Evolutionary conservation across 2,797 vertebrate genomes (phyloP).

Genomic region (Zalophus californianus): DNA sequence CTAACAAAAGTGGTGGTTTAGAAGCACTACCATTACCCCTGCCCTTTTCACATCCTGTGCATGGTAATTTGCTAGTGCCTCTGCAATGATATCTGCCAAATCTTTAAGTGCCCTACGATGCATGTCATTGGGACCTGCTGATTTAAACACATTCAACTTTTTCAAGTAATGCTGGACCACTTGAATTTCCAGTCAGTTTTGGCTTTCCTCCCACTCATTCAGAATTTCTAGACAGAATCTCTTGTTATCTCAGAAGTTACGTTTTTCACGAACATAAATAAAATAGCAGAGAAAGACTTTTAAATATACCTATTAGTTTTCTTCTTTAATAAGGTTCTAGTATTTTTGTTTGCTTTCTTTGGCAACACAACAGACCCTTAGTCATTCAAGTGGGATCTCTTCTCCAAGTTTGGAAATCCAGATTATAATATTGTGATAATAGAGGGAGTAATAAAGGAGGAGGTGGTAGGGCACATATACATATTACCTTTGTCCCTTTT

Average conservation of each 20-base stretch:
- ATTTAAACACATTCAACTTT: conserved; percentile 63
- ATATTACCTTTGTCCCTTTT: conserved; percentile 22
- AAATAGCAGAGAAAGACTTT: conserved; percentile 36
- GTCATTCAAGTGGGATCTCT: not conserved
- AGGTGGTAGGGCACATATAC: not conserved
- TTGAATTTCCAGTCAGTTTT: conserved; percentile 61
- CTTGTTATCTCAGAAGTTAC: conserved; percentile 16
- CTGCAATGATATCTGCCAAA: conserved; percentile 65
- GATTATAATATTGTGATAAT: conserved; percentile 2
- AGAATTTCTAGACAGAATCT: conserved; percentile 65
- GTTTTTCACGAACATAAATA: conserved; percentile 44
- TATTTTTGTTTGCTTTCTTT: conserved; percentile 35
- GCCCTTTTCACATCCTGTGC: conserved; percentile 64
- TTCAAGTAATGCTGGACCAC: conserved; percentile 58
- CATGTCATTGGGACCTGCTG: conserved; percentile 66
- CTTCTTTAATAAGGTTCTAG: conserved; percentile 47
- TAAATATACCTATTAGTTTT: conserved; percentile 16
- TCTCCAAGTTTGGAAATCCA: conserved; percentile 10
- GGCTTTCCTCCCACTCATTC: conserved; percentile 38
- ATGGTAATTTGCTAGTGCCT: conserved; percentile 65
- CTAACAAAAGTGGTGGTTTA: conserved; percentile 70
- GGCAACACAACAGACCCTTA: conserved; percentile 25
- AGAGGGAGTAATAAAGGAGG: conserved; percentile 7
- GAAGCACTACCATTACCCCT: conserved; percentile 64
- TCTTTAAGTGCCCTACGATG: conserved; percentile 69